Evolutionary conservation across 2,888 invertebrate species (phyloP).

Genomic region (Trisateles emortualis): DNA sequence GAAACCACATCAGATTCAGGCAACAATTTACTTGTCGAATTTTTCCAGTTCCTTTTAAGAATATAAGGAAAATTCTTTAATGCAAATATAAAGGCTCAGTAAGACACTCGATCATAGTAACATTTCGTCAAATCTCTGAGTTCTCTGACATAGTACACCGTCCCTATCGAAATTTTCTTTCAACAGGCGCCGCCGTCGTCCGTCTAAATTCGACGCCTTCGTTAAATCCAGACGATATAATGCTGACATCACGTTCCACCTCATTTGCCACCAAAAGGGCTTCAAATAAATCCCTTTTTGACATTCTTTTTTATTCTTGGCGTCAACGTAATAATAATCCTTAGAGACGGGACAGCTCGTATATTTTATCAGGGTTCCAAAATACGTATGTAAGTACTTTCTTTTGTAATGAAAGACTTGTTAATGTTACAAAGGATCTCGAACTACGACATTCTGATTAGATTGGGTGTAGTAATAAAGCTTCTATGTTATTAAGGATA

Average conservation of each 20-base stretch:
- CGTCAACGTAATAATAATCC: constrained; percentile 56
- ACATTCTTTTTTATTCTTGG: constrained; percentile 64
- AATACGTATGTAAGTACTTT: constrained; percentile 41
- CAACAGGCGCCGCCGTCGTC: constrained; percentile 38
- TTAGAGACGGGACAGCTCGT: constrained; percentile 49
- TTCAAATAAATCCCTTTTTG: constrained; percentile 67
- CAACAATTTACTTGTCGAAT: background rate
- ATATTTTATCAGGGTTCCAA: constrained; percentile 52
- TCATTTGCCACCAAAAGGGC: constrained; percentile 70
- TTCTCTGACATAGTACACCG: constrained; percentile 26
- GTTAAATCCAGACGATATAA: constrained; percentile 54
- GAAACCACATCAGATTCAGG: background rate
- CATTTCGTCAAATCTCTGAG: constrained; percentile 25
- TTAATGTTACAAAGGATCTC: constrained; percentile 38
- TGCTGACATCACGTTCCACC: constrained; percentile 66
- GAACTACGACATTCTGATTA: background rate
- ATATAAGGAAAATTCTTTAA: constrained; percentile 16
- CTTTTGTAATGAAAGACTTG: constrained; percentile 41
- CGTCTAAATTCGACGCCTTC: constrained; percentile 49
- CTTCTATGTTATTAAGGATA: background rate
- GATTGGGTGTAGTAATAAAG: background rate
- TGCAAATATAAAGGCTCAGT: constrained; percentile 33
- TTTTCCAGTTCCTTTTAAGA: background rate
- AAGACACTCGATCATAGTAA: constrained; percentile 32
- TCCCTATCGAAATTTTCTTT: constrained; percentile 36